Conservation (phyloP, 2,797 vertebrate species). For the Synaphobranchus kaupii region DNA sequence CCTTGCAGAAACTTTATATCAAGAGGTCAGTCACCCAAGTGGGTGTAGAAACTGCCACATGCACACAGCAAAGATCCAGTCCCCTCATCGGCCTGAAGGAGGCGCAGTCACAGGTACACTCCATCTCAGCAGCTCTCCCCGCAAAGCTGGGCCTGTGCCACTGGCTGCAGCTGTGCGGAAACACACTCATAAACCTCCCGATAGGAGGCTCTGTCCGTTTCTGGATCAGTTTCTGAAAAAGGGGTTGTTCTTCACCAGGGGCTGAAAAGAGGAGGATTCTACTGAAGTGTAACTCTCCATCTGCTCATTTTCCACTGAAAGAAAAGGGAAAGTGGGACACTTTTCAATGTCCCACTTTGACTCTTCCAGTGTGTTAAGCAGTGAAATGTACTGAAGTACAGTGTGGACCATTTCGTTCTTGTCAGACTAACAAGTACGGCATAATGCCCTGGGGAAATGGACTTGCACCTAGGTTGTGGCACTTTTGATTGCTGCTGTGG, state of each 20-base stretch:
- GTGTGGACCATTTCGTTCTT: background rate
- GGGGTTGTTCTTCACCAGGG: conserved; percentile 95
- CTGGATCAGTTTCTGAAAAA: conserved; percentile 97
- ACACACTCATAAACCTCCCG: conserved; percentile 4
- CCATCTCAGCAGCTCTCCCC: conserved; percentile 22
- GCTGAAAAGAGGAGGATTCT: conserved; percentile 98
- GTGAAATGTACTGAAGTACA: background rate
- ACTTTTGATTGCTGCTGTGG: background rate
- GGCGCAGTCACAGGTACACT: conserved; percentile 24
- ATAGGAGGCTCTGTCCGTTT: conserved; percentile 73
- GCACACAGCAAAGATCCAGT: conserved; percentile 25
- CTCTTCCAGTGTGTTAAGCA: background rate
- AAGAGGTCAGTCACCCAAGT: conserved; percentile 15
- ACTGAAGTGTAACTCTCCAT: conserved; percentile 89
- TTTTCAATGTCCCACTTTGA: conserved; percentile 18
- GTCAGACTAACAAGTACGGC: background rate
- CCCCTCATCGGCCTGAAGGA: conserved; percentile 29
- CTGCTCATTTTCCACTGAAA: conserved; percentile 48
- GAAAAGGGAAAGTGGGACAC: conserved; percentile 15
- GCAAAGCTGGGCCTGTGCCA: background rate
- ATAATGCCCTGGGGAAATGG: background rate
- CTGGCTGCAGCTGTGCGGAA: conserved; percentile 17
- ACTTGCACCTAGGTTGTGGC: background rate
- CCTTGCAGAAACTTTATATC: conserved; percentile 17
- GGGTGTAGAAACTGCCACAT: conserved; percentile 21